Conservation (phyloP, 2,797 vertebrate species). For the Amblyopsis hoosieri region DNA sequence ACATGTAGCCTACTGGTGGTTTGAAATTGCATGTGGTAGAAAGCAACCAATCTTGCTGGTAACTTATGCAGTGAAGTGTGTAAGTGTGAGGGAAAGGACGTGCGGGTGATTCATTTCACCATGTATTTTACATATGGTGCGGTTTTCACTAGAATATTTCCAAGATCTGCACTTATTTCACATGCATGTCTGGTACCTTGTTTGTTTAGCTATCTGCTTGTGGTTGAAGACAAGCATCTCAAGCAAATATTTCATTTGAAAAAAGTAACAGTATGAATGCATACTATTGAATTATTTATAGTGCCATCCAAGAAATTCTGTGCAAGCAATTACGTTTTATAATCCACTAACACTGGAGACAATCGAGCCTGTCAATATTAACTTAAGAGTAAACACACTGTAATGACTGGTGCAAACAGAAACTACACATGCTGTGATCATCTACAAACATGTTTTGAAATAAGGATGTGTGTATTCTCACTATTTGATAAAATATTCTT, state of each 20-base stretch:
- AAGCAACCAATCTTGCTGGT: slow-evolving; percentile 11
- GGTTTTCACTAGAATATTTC: slow-evolving; percentile 18
- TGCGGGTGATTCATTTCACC: slow-evolving; percentile 19
- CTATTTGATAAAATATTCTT: no score
- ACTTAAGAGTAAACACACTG: neutral
- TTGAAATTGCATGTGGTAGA: neutral
- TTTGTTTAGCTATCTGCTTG: slow-evolving; percentile 9
- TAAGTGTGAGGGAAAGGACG: slow-evolving; percentile 14
- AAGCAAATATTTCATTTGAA: slow-evolving; percentile 12
- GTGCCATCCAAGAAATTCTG: neutral
- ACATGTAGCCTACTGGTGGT: neutral
- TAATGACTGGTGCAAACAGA: neutral
- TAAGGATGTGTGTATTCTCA: no score
- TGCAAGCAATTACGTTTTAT: neutral
- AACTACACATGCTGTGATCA: neutral
- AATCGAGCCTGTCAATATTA: neutral
- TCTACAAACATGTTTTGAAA: no score
- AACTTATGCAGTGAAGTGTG: neutral
- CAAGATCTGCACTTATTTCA: neutral
- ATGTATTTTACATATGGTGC: slow-evolving; percentile 19
- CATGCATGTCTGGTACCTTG: neutral
- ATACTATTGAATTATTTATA: slow-evolving; percentile 20
- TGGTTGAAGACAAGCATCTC: slow-evolving; percentile 21
- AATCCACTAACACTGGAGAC: neutral
- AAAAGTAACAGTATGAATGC: neutral